Base-by-base conservation (phyloP, 2,113 vertebrate genomes). In the Nibea albiflora region DNA sequence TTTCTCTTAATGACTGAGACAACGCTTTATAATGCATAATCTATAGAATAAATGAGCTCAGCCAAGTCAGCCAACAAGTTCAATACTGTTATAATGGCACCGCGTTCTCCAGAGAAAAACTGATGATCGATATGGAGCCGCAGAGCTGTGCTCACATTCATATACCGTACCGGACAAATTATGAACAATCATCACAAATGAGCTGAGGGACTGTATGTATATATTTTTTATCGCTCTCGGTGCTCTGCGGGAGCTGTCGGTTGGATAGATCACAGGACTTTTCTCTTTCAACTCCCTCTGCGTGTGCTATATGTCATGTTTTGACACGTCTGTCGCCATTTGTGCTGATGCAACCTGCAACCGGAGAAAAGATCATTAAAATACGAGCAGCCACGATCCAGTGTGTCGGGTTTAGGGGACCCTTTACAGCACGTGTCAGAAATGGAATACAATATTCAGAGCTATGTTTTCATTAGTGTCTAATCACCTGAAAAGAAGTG, bases 101-200 rank as follows among this genome's bases (percentile, higher is more conserved):
- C 11, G 47, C 14, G n/a, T 24, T 74, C 72, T 74, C 60, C 60
- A 47, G 74, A 31, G 39, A 17, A 35, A 24, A 76, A 20, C 42
- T 0, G 9, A 12, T 8, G 42, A 12, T 67, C 42, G 12, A 49
- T 24, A 17, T 19, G 42, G 14, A 58, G 31, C 49, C 28, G 0
- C 6, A 42, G 11, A 67, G 26, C 53, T 16, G 53, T 9, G 53
- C 42, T 20, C 42, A 52, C 46, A 31, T 67, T 24, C 64, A 60
- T 24, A 24, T 17, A 17, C 19, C 56, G n/a, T n/a, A 0, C 63
- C 60, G 26, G 66, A 20, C 63, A 68, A 53, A 60, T 68, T 12
- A 68, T 39, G 20, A 31, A 39, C 17, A 11, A 22, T 66, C 12
- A 46, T 24, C 12, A 50, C 20, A 42, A 19, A 53, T 24, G 58